A percentile compares a stretch with the other conserved stretches of the same genome.
These are phyloP conservation scores for Pyrgus malvae DNA, from an alignment of 2,888 invertebrate species.

Conservation along the genomic window DNA sequence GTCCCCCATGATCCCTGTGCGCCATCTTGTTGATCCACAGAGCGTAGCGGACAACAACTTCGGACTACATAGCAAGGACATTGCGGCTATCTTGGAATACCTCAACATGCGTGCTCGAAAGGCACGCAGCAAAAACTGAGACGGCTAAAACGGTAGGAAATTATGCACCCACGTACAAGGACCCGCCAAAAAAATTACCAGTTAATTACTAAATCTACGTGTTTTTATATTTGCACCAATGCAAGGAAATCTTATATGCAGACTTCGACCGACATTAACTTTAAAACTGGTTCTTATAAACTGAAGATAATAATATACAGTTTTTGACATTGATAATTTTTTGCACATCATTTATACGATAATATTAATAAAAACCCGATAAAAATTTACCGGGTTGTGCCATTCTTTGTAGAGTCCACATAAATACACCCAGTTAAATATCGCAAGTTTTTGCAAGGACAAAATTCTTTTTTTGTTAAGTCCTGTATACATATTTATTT, in stretches of 20 bases:
- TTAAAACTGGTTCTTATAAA: slow-evolving; percentile 12
- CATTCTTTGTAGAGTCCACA: not conserved
- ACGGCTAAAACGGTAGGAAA: slow-evolving; percentile 6
- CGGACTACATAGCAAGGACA: slow-evolving; percentile 58
- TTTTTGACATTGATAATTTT: not conserved
- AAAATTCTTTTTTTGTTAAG: no score
- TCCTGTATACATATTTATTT: no score
- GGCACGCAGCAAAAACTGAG: slow-evolving; percentile 14
- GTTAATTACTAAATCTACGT: not conserved
- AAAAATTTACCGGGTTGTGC: no score
- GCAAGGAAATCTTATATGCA: not conserved
- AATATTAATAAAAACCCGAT: not conserved
- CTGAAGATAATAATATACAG: not conserved
- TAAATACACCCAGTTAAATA: no score
- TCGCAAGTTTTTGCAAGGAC: no score
- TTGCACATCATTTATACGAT: not conserved
- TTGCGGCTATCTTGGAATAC: slow-evolving; percentile 45
- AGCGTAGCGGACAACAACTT: slow-evolving; percentile 55
- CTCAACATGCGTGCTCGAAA: slow-evolving; percentile 22
- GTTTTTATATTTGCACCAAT: slow-evolving; percentile 17
- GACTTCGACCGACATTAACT: slow-evolving; percentile 1
- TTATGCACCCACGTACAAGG: slow-evolving; percentile 14
- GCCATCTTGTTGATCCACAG: slow-evolving; percentile 71
- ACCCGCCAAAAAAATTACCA: slow-evolving; percentile 1
- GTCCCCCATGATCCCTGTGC: slow-evolving; percentile 54